Evolutionary conservation across 92 coral and sea anemone genomes (phyloP).

Genomic region (Parazoanthus darwini): DNA sequence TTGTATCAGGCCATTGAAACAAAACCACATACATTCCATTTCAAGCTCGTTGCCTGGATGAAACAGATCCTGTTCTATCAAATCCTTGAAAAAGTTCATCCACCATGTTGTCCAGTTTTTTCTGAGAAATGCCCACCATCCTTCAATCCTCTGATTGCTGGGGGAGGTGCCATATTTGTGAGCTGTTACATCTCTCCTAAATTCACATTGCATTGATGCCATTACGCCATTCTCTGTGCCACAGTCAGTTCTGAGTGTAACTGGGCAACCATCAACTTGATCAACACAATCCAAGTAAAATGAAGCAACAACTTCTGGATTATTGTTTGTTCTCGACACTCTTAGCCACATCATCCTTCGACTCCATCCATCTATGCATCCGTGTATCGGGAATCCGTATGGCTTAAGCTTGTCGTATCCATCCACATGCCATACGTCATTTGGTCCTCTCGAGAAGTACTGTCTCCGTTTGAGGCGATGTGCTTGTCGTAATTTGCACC

Average conservation of each 20-base stretch:
- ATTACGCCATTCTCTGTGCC: constrained; percentile 52
- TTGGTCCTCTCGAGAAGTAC: constrained; percentile 42
- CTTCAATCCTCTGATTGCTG: constrained; percentile 43
- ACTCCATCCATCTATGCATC: constrained; percentile 56
- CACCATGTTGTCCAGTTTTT: constrained; percentile 42
- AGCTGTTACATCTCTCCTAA: constrained; percentile 16
- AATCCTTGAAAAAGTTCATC: constrained; percentile 53
- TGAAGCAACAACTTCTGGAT: constrained; percentile 49
- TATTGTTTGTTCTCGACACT: constrained; percentile 44
- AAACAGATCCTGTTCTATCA: constrained; percentile 22
- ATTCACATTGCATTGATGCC: constrained; percentile 45
- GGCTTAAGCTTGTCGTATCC: constrained; percentile 53
- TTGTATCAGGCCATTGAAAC: constrained; percentile 39
- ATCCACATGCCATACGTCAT: constrained; percentile 51
- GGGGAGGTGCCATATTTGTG: constrained; percentile 41
- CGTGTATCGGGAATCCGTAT: constrained; percentile 53
- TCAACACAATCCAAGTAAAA: constrained; percentile 44
- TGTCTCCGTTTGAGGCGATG: constrained; percentile 45
- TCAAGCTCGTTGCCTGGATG: constrained; percentile 39
- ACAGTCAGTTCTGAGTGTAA: constrained; percentile 34
- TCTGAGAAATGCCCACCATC: constrained; percentile 44
- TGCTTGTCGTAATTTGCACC: constrained; percentile 39
- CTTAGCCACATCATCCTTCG: constrained; percentile 49
- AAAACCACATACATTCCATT: constrained; percentile 51
- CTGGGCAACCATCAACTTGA: constrained; percentile 48